Percentiles rank a stretch among this genome's conserved stretches.
phyloP scores from a whole-genome alignment of 2,888 invertebrate species.

The Formica aserva region DNA sequence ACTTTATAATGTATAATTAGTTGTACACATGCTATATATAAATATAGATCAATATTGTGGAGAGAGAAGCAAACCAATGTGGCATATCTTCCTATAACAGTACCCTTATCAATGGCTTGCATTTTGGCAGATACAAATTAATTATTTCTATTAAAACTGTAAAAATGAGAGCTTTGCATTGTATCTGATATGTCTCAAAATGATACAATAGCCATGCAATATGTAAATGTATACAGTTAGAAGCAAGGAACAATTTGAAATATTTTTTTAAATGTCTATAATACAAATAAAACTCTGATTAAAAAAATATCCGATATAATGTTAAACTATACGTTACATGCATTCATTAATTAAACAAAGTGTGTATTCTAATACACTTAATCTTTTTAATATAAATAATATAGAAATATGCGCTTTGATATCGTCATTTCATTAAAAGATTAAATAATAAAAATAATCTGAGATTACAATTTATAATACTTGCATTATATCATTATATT shows the following conservation, averaged over 20 bases:
- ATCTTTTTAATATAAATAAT: neutral
- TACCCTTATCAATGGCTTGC: slow-evolving; percentile 76
- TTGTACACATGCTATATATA: slow-evolving; percentile 60
- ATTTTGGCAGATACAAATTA: slow-evolving; percentile 76
- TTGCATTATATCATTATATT: neutral
- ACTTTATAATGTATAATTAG: slow-evolving; percentile 7
- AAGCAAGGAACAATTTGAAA: neutral
- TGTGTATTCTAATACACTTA: neutral
- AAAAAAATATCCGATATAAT: slow-evolving; percentile 21
- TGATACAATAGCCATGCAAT: slow-evolving; percentile 58
- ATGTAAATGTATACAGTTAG: slow-evolving; percentile 6
- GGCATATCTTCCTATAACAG: slow-evolving; percentile 58
- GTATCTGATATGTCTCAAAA: slow-evolving; percentile 40
- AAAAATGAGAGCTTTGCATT: slow-evolving; percentile 39
- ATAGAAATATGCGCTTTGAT: neutral
- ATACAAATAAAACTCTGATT: slow-evolving; percentile 1
- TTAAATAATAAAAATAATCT: neutral
- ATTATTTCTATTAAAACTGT: slow-evolving; percentile 32
- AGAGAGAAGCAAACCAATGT: slow-evolving; percentile 44
- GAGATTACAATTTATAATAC: slow-evolving; percentile 9
- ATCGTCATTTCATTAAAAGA: slow-evolving; percentile 6
- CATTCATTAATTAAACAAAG: slow-evolving; percentile 3
- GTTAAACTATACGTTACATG: slow-evolving; percentile 15
- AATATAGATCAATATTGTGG: slow-evolving; percentile 44
- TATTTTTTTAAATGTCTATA: neutral